A percentile compares a stretch with the other conserved stretches of the same genome.
phyloP scores from a whole-genome alignment of 2,888 invertebrate genomes.

The Gerris lacustris region DNA sequence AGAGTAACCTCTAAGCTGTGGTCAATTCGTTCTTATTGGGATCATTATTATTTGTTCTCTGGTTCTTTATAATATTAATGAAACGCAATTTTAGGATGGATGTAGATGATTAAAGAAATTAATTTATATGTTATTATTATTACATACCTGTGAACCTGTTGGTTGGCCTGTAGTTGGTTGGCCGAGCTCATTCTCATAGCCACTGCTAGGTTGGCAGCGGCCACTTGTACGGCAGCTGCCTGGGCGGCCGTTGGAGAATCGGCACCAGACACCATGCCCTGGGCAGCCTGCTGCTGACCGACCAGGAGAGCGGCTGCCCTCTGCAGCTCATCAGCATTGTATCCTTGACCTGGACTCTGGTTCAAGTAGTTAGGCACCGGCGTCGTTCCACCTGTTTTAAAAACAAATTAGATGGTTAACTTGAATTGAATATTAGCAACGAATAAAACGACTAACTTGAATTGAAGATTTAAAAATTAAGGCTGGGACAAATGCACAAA shows the following conservation, averaged over 20 bases:
- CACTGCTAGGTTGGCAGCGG: conserved; percentile 61
- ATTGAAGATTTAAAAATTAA: too few relatives aligned
- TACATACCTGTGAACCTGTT: conserved; percentile 29
- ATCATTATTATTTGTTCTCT: too few relatives aligned
- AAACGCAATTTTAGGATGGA: too few relatives aligned
- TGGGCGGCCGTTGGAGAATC: conserved; percentile 40
- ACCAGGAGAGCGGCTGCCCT: conserved; percentile 31
- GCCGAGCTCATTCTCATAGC: conserved; percentile 47
- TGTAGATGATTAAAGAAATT: too few relatives aligned
- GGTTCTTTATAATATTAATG: too few relatives aligned
- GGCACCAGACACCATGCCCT: conserved; percentile 40
- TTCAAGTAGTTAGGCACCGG: conserved; percentile 25
- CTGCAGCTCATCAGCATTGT: conserved; percentile 33
- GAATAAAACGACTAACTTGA: background rate
- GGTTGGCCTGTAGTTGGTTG: conserved; percentile 30
- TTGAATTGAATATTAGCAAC: conserved; percentile 13
- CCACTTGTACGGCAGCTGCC: conserved; percentile 54
- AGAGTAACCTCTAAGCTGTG: too few relatives aligned
- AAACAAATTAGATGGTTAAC: conserved; percentile 14
- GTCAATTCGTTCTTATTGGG: too few relatives aligned
- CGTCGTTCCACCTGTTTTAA: conserved; percentile 2
- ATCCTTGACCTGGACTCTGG: conserved; percentile 30
- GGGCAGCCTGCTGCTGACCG: conserved; percentile 37
- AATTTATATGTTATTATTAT: too few relatives aligned
- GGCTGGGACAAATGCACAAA: too few relatives aligned